phyloP scores from a whole-genome alignment of 2,113 vertebrate species.

The Corythoichthys haematopterus region DNA sequence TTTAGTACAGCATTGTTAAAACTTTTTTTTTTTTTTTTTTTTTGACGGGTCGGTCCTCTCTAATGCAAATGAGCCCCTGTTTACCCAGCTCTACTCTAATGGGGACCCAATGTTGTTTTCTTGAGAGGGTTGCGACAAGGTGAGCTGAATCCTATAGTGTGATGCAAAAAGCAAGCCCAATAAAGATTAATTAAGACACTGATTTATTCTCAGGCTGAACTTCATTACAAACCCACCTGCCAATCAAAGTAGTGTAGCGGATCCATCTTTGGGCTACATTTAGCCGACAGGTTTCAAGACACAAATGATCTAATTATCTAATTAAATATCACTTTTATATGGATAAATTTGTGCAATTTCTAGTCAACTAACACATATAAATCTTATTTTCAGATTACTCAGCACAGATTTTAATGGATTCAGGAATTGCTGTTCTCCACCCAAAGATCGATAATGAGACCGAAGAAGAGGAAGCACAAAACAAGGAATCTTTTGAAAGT shows the following conservation, averaged over 20 bases:
- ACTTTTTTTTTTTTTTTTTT: neutral
- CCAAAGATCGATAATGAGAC: neutral
- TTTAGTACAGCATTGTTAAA: neutral
- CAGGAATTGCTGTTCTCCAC: neutral
- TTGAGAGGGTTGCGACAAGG: neutral
- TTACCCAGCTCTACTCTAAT: too few species aligned
- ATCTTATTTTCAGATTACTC: slow-evolving; percentile 20
- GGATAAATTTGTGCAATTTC: neutral
- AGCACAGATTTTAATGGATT: neutral
- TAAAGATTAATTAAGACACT: neutral
- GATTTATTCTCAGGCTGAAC: neutral
- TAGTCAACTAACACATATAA: neutral
- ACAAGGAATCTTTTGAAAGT: neutral
- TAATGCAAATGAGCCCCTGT: neutral
- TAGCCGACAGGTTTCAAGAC: too few species aligned
- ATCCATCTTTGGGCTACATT: too few species aligned
- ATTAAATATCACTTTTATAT: neutral
- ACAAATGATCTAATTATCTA: too few species aligned
- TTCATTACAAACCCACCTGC: neutral
- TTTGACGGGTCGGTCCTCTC: neutral
- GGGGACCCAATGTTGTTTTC: too few species aligned
- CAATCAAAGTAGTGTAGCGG: too few species aligned
- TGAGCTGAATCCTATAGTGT: too few species aligned
- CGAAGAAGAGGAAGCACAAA: neutral
- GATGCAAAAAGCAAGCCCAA: too few species aligned